phyloP scores from a whole-genome alignment of 2,797 vertebrate species.

The Mormyrops attenuatus region DNA sequence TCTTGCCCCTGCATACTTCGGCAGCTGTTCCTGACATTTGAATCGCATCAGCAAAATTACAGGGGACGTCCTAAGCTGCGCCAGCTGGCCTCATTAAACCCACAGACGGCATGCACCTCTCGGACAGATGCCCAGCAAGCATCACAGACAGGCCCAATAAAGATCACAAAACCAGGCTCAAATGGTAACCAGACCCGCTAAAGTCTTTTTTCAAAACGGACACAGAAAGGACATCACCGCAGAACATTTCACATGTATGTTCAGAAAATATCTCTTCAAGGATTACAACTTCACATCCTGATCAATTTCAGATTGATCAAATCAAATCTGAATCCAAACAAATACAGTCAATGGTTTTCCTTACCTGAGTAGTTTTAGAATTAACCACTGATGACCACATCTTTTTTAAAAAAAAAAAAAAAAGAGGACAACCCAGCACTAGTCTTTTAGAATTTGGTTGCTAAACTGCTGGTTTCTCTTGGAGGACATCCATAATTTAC shows the following conservation, averaged over 20 bases:
- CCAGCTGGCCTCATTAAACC: neutral
- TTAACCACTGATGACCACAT: neutral
- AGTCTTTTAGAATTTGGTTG: neutral
- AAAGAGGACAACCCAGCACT: neutral
- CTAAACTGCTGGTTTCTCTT: neutral
- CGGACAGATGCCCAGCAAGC: neutral
- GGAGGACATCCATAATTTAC: neutral
- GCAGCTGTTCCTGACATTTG: neutral
- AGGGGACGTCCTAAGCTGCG: neutral
- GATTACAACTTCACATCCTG: neutral
- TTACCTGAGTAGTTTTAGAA: neutral
- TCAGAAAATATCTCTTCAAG: neutral
- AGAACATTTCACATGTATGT: neutral
- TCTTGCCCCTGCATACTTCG: neutral
- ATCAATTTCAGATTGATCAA: neutral
- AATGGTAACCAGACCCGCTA: neutral
- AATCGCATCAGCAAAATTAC: neutral
- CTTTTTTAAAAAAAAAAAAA: neutral
- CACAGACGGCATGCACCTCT: neutral
- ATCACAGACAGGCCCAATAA: neutral
- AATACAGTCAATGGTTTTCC: neutral
- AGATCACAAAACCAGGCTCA: neutral
- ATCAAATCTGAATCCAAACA: neutral
- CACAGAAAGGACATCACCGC: neutral
- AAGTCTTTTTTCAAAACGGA: neutral